Conservation (phyloP, 2,888 invertebrate species). For the Cyclophora punctaria region DNA sequence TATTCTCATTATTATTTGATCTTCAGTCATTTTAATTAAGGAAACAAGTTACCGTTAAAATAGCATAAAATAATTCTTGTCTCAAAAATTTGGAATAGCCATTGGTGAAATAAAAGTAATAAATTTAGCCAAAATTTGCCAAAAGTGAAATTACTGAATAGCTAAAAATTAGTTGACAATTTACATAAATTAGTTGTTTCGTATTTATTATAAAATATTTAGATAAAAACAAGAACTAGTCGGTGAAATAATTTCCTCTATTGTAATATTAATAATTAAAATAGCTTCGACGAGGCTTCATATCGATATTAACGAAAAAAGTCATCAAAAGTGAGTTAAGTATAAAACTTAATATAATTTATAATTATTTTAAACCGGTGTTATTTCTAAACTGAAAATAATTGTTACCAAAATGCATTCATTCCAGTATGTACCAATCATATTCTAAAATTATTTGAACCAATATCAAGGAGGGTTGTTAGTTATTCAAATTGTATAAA, state of each 20-base stretch:
- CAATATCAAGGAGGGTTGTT: too few relatives aligned
- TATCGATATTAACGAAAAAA: background rate
- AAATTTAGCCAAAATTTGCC: constrained; percentile 69
- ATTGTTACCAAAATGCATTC: too few relatives aligned
- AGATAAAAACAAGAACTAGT: constrained; percentile 46
- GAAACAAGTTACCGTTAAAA: too few relatives aligned
- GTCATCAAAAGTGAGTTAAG: too few relatives aligned
- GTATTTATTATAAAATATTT: constrained; percentile 37
- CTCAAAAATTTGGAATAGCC: constrained; percentile 22
- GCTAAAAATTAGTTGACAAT: constrained; percentile 43
- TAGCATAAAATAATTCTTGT: background rate
- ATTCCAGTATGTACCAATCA: too few relatives aligned
- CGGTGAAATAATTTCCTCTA: constrained; percentile 18
- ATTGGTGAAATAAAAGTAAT: constrained; percentile 10
- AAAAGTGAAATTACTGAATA: constrained; percentile 42
- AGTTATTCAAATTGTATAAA: too few relatives aligned
- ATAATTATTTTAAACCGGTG: too few relatives aligned
- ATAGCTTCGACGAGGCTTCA: constrained; percentile 40
- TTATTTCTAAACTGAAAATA: too few relatives aligned
- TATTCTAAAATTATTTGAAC: too few relatives aligned
- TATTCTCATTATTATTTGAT: constrained; percentile 35
- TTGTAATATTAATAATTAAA: constrained; percentile 11
- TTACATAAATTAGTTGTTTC: constrained; percentile 35
- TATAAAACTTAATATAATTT: too few relatives aligned
- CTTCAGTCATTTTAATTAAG: constrained; percentile 1